A percentile compares a stretch with the other conserved stretches of the same genome.
Evolutionary conservation across 2,113 vertebrate species (phyloP).

Genomic region (Oncorhynchus masou): DNA sequence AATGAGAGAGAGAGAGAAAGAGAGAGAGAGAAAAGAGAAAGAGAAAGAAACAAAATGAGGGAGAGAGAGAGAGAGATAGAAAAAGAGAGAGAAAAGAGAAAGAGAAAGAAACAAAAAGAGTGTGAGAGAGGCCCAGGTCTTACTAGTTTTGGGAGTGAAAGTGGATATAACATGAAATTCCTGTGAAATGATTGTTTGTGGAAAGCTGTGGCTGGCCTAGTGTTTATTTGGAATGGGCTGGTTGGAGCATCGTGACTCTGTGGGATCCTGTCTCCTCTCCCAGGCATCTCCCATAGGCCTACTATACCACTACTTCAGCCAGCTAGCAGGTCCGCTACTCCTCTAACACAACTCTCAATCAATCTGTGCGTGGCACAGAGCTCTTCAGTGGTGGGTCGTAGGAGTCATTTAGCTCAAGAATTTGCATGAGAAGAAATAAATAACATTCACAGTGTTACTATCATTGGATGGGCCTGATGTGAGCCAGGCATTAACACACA

Average conservation of each 20-base stretch:
- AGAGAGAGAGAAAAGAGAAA: background rate
- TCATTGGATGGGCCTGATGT: constrained; percentile 64
- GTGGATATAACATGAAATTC: constrained; percentile 20
- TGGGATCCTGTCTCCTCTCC: constrained; percentile 18
- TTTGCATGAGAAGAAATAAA: constrained; percentile 73
- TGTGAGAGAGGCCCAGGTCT: background rate
- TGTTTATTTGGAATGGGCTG: constrained; percentile 51
- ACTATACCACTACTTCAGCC: constrained; percentile 3
- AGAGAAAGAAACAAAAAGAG: too few relatives aligned
- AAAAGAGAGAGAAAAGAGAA: too few relatives aligned
- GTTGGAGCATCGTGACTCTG: constrained; percentile 37
- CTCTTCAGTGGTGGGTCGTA: constrained; percentile 58
- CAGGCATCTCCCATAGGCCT: constrained; percentile 36
- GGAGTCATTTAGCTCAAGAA: constrained; percentile 64
- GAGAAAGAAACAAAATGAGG: too few relatives aligned
- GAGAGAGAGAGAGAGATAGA: background rate
- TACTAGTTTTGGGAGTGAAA: constrained; percentile 41
- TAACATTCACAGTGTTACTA: constrained; percentile 72
- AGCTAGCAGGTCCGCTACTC: constrained; percentile 37
- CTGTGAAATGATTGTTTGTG: constrained; percentile 44
- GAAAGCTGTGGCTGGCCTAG: constrained; percentile 25
- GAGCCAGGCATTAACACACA: constrained; percentile 68
- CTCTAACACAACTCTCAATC: constrained; percentile 66
- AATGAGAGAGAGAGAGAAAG: too few relatives aligned
- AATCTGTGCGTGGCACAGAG: constrained; percentile 49